phyloP scores from a whole-genome alignment of 2,888 invertebrate species.

The Disparrhopalites patrizii region DNA sequence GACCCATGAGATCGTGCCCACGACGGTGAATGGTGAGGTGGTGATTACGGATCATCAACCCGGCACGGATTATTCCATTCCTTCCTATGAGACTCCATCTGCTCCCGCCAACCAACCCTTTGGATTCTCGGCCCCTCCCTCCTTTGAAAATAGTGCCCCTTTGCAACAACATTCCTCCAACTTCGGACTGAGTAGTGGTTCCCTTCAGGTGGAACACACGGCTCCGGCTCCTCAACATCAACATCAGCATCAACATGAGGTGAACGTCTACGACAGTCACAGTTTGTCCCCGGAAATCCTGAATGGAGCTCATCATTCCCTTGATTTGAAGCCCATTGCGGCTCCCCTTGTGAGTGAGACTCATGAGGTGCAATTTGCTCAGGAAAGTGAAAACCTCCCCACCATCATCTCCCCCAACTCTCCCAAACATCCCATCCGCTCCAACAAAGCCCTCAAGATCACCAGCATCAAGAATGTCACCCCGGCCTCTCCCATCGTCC shows the following conservation, averaged over 20 bases:
- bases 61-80: constrained; percentile 20
- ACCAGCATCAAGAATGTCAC: constrained; percentile 14
- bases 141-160: background rate
- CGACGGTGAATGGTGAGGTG: background rate
- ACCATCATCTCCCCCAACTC: constrained; percentile 25
- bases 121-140: constrained; percentile 14
- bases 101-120: constrained; percentile 5
- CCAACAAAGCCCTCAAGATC: constrained; percentile 25
- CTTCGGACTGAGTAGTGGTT: background rate
- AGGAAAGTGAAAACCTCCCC: constrained; percentile 27
- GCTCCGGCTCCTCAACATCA: background rate
- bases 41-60: constrained; percentile 22
- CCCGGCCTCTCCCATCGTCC: constrained; percentile 14
- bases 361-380: constrained; percentile 8
- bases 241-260: background rate
- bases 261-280: background rate
- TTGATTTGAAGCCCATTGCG: constrained; percentile 24
- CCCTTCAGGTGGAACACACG: background rate
- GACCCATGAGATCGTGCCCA: constrained; percentile 8
- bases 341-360: constrained; percentile 22
- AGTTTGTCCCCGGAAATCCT: background rate
- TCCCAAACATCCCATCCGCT: background rate
- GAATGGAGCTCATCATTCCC: background rate
- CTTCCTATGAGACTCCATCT: background rate
- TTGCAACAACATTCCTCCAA: background rate